Conservation (phyloP, 2,797 vertebrate species). For the Tenualosa thibaudeaui region DNA sequence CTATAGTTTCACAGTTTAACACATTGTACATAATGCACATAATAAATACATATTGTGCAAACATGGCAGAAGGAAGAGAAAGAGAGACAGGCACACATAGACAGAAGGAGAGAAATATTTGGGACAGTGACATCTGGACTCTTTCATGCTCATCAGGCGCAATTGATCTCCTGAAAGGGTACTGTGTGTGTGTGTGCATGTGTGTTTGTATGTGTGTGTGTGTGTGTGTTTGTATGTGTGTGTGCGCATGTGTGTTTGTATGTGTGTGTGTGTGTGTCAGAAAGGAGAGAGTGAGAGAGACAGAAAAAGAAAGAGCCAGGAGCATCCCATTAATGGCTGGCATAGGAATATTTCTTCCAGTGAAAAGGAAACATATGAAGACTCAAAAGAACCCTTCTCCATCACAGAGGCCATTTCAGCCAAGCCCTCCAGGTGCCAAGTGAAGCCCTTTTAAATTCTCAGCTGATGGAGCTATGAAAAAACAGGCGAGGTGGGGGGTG, state of each 20-base stretch:
- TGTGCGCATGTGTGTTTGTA: too few relatives aligned
- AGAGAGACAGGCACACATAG: neutral
- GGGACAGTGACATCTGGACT: slow-evolving; percentile 67
- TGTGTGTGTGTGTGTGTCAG: too few relatives aligned
- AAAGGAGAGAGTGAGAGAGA: too few relatives aligned
- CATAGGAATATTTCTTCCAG: slow-evolving; percentile 7
- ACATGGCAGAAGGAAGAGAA: neutral
- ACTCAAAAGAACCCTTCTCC: neutral
- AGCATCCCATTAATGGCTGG: slow-evolving; percentile 20
- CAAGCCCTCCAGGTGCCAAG: neutral
- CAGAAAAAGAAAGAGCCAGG: neutral
- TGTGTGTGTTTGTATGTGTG: neutral
- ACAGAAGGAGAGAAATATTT: neutral
- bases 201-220: slow-evolving; percentile 17
- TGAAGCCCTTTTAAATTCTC: neutral
- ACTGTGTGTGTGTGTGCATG: neutral
- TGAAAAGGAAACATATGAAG: neutral
- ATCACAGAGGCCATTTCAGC: neutral
- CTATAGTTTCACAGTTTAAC: too few relatives aligned
- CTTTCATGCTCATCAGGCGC: slow-evolving; percentile 64
- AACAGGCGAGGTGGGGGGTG: too few relatives aligned
- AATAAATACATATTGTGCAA: too few relatives aligned
- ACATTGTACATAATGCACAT: neutral
- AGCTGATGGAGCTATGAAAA: neutral
- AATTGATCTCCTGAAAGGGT: neutral